A percentile compares a stretch with the other conserved stretches of the same genome.
phyloP scores from a whole-genome alignment of 2,797 vertebrate species.

The Lophotriccus pileatus region DNA sequence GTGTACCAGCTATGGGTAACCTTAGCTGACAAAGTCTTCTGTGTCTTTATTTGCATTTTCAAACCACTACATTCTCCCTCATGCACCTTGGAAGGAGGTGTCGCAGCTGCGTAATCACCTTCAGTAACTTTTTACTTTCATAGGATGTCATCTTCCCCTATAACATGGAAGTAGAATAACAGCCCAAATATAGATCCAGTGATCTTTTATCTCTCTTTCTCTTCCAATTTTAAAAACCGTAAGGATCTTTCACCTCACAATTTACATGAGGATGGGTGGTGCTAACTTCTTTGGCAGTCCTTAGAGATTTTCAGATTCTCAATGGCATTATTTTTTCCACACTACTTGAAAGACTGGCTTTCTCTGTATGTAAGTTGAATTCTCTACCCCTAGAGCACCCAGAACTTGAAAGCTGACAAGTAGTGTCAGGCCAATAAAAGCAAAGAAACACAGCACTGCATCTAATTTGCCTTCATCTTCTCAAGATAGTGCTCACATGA shows the following conservation, averaged over 20 bases:
- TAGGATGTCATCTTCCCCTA: background rate
- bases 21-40: background rate
- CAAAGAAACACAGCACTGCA: background rate
- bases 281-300: background rate
- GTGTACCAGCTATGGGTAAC: background rate
- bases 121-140: background rate
- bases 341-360: background rate
- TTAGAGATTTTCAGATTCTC: background rate
- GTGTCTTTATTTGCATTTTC: background rate
- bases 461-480: background rate
- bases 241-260: background rate
- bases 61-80: background rate
- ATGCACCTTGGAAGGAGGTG: background rate
- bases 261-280: background rate
- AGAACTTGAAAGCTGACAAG: background rate
- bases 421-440: background rate
- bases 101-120: background rate
- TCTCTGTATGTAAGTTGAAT: background rate
- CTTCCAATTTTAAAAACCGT: background rate
- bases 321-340: background rate
- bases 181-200: background rate
- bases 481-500: background rate
- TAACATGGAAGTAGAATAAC: background rate
- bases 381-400: background rate
- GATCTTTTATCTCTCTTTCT: background rate